A percentile compares a stretch with the other conserved stretches of the same genome.
phyloP scores from a whole-genome alignment of 64 coral and sea anemone species.

The Exaiptasia diaphana region DNA sequence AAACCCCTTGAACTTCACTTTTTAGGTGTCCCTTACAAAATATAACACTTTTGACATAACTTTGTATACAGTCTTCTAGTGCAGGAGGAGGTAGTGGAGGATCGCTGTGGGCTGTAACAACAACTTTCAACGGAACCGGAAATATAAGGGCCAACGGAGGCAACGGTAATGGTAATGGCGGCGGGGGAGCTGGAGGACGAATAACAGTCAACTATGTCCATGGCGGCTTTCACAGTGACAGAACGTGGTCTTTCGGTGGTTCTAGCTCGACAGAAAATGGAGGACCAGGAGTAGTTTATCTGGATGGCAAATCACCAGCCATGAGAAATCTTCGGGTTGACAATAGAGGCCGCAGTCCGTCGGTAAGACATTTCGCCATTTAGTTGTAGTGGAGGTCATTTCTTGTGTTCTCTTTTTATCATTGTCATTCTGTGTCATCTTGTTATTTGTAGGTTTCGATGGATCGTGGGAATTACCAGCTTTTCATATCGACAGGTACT shows the following conservation, averaged over 20 bases:
- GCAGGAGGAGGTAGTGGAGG: conserved; percentile 92
- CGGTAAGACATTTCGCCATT: conserved; percentile 25
- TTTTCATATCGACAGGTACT: neutral
- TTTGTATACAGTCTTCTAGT: conserved; percentile 40
- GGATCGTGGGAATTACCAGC: neutral
- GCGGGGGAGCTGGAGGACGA: conserved; percentile 85
- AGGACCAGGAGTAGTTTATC: conserved; percentile 77
- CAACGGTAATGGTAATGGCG: conserved; percentile 61
- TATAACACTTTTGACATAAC: too few species aligned
- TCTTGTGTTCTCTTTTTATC: neutral
- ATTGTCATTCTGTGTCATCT: neutral
- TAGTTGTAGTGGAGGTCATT: neutral
- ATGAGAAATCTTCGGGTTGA: conserved; percentile 85
- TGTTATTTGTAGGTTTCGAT: neutral
- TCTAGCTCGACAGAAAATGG: conserved; percentile 45
- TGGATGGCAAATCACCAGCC: conserved; percentile 69
- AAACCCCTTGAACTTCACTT: too few species aligned
- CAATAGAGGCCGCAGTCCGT: conserved; percentile 68
- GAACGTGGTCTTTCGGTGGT: conserved; percentile 67
- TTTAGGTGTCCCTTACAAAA: too few species aligned
- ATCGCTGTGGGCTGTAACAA: conserved; percentile 66
- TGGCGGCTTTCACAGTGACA: conserved; percentile 79
- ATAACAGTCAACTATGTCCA: conserved; percentile 74
- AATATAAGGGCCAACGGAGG: conserved; percentile 63
- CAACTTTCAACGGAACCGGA: conserved; percentile 67